These are phyloP conservation scores for Calameuta filiformis DNA, from an alignment of 2,888 invertebrate species.

Conservation along the genomic window DNA sequence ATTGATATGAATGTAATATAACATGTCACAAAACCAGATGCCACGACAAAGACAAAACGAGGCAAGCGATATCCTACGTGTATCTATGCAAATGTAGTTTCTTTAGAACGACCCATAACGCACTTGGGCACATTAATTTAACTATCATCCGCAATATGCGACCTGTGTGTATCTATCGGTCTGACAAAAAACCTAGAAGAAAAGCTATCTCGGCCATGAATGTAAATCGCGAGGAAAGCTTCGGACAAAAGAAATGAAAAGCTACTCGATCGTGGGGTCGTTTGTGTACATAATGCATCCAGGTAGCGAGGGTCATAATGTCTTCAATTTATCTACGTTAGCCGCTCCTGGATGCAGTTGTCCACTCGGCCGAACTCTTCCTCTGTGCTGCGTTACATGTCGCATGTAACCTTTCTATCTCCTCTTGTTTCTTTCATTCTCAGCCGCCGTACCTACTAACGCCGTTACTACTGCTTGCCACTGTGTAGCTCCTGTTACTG, in stretches of 20 bases:
- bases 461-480: not conserved
- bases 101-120: not conserved
- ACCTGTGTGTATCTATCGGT: not conserved
- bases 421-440: not conserved
- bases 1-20: not conserved
- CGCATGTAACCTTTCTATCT: not conserved
- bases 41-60: not conserved
- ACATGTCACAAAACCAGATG: not conserved
- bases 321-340: slow-evolving; percentile 18
- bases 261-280: not conserved
- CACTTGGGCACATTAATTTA: not conserved
- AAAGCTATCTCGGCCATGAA: not conserved
- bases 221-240: slow-evolving; percentile 9
- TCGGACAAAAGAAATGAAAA: not conserved
- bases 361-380: not conserved
- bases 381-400: not conserved
- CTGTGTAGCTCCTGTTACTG: not conserved
- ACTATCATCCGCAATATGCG: not conserved
- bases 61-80: not conserved
- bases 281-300: slow-evolving; percentile 6
- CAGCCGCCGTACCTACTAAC: not conserved
- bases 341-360: not conserved
- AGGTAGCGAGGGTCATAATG: slow-evolving; percentile 18
- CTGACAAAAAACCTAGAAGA: not conserved
- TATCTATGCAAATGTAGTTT: not conserved